phyloP scores from a whole-genome alignment of 2,888 invertebrate genomes.

The Cheilosia impressa region DNA sequence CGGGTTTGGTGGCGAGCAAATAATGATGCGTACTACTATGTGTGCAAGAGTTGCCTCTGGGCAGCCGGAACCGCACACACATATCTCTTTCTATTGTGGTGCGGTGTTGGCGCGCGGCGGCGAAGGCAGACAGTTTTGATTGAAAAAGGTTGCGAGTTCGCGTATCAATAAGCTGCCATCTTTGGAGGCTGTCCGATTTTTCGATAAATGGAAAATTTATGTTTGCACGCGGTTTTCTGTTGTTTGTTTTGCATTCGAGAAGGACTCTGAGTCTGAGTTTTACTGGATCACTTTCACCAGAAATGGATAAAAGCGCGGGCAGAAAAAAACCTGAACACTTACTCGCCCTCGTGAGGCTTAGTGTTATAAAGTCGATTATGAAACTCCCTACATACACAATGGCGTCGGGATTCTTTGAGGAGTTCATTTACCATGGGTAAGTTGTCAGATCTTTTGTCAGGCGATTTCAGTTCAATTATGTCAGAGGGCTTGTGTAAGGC shows the following conservation, averaged over 20 bases:
- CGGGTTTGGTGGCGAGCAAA: constrained; percentile 49
- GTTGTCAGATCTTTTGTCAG: constrained; percentile 53
- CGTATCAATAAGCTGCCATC: constrained; percentile 55
- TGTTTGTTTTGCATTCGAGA: constrained; percentile 43
- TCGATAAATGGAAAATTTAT: constrained; percentile 68
- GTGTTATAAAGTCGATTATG: constrained; percentile 46
- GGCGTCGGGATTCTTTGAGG: constrained; percentile 52
- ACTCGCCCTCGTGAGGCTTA: constrained; percentile 17
- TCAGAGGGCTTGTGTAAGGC: constrained; percentile 39
- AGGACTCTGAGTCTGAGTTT: constrained; percentile 39
- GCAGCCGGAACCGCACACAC: constrained; percentile 47
- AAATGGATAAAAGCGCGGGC: constrained; percentile 23
- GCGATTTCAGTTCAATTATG: constrained; percentile 45
- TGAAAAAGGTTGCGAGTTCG: constrained; percentile 54
- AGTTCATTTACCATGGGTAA: constrained; percentile 41
- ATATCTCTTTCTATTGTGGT: constrained; percentile 14
- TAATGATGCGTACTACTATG: constrained; percentile 50
- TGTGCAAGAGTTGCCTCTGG: not conserved
- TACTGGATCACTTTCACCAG: constrained; percentile 66
- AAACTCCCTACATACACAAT: constrained; percentile 19
- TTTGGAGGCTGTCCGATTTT: constrained; percentile 48
- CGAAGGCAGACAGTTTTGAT: constrained; percentile 47
- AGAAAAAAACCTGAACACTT: constrained; percentile 2
- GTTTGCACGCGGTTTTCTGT: constrained; percentile 35
- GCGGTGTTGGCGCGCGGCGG: constrained; percentile 3